Conservation (phyloP, 2,888 invertebrate species). For the Temnothorax unifasciatus region DNA sequence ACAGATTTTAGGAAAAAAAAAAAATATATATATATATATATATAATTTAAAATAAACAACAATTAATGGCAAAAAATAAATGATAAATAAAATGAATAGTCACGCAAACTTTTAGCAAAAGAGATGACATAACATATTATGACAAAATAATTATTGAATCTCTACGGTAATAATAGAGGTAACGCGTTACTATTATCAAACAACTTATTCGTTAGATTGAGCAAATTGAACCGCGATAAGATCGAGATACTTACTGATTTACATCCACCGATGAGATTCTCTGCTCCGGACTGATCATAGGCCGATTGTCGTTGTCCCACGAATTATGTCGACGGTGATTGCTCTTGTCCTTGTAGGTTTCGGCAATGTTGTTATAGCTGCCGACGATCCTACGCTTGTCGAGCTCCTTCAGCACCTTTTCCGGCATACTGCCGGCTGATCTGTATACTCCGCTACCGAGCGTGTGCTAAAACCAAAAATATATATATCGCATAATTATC, state of each 20-base stretch:
- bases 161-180: background rate
- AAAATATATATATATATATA: too few relatives aligned
- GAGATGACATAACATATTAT: background rate
- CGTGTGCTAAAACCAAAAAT: constrained; percentile 65
- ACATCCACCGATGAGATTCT: constrained; percentile 76
- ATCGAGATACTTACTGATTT: constrained; percentile 64
- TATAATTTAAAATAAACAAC: constrained; percentile 12
- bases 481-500: background rate
- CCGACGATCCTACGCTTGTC: constrained; percentile 89
- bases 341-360: constrained; percentile 83
- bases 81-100: background rate
- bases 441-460: constrained; percentile 75
- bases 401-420: constrained; percentile 90
- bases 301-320: constrained; percentile 83
- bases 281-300: constrained; percentile 77
- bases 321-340: constrained; percentile 83
- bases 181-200: background rate
- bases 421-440: constrained; percentile 88
- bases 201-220: background rate
- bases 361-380: constrained; percentile 86
- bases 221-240: background rate
- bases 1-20: background rate
- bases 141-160: constrained; percentile 6
- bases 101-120: background rate
- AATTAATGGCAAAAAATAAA: background rate